Evolutionary conservation across 1,140 invertebrate species (phyloP).

Genomic region (Hylaeus anthracinus): DNA sequence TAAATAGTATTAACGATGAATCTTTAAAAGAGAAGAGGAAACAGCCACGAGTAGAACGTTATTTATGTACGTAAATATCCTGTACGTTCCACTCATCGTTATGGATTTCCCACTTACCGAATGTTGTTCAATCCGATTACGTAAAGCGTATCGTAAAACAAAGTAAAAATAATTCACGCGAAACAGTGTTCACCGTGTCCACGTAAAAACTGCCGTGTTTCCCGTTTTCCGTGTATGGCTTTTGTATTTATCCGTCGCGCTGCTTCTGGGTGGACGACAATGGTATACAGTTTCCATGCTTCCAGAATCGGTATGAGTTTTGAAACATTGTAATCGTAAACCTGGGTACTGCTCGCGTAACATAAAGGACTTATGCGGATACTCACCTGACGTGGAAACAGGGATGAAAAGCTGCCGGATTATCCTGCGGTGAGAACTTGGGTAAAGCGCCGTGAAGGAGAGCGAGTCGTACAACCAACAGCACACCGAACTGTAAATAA

Average conservation of each 20-base stretch:
- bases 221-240: neutral
- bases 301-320: conserved; percentile 52
- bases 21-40: no score
- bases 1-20: no score
- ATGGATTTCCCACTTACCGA: no score
- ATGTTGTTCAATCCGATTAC: no score
- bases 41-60: no score
- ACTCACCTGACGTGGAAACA: conserved; percentile 87
- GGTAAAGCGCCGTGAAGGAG: conserved; percentile 89
- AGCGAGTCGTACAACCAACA: conserved; percentile 84
- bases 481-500: conserved; percentile 81
- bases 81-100: no score
- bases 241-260: conserved; percentile 41
- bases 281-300: conserved; percentile 49
- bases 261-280: conserved; percentile 37
- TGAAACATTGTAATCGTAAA: conserved; percentile 64
- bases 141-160: no score
- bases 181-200: no score
- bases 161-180: no score
- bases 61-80: no score
- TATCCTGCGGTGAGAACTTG: conserved; percentile 91
- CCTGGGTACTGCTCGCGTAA: conserved; percentile 49
- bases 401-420: conserved; percentile 91
- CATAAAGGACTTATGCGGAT: conserved; percentile 60
- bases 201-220: no score